Base-by-base conservation (phyloP, 2,888 invertebrate species). In the Acronicta psi region DNA sequence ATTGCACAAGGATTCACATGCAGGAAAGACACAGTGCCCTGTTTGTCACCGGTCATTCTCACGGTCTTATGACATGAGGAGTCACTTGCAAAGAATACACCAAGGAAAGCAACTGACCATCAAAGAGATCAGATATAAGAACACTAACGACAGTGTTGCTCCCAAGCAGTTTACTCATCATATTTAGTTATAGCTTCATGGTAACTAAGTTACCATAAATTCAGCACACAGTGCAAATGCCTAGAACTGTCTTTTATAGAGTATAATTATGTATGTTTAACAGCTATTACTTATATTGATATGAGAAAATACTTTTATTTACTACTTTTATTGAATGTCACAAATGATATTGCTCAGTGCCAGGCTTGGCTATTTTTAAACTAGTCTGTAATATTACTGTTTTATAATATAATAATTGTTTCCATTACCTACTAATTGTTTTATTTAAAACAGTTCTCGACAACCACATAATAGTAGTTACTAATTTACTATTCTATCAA, bases 21-120 rank as follows among this genome's bases (percentile, higher is more conserved):
- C 95, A 50, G 95, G 95, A 23, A 95, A 95, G 84, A 96, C 95
- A 18, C 95, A 95, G 76, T 96, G 95, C 74, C 95, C 95, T 10
- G 95, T 95, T 50, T 96, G 96, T 74, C 94, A 94, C 69, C 90
- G 95, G 67, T 94, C 95, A 60, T 95, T 95, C 82, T 95, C 95
- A 71, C 88, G 95, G 61, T 95, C 95, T 63, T 95, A 95, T 77
- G 95, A 95, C 70, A 95, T 95, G 95, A 89, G 95, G 69, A 94
- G 95, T 73, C 95, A 95, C 70, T 83, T 95, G 37, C 93, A 94
- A 82, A 91, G 95, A 82, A 95, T 95, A 87, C 95, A 95, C 80
- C 95, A 95, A 82, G 95, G 93, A 20, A 93, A 94, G 80, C 94
- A 94, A 69, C 80, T 94, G 59, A 94, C 94, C 43, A 94, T 94